These are phyloP conservation scores for Cercopithecus mona DNA, from an alignment of 2,113 vertebrate genomes.

Conservation along the genomic window DNA sequence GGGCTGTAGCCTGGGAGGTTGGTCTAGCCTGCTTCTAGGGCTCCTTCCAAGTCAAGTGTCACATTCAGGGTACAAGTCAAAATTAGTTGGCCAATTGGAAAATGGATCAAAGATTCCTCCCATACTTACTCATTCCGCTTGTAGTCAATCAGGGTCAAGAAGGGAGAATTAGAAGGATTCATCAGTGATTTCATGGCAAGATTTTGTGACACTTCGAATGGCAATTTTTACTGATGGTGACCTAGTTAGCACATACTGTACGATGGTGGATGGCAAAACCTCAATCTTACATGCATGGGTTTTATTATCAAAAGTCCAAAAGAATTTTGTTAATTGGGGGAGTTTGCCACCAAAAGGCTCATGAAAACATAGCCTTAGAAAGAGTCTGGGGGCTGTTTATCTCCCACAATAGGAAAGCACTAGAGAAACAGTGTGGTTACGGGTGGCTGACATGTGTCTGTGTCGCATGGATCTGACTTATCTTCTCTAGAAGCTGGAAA, in stretches of 20 bases:
- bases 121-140: not conserved
- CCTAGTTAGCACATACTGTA: rapidly evolving
- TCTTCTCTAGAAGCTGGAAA: not conserved
- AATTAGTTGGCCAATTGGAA: not conserved
- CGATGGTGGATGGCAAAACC: not conserved
- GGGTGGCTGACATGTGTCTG: not conserved
- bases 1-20: not conserved
- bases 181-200: not conserved
- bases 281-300: not conserved
- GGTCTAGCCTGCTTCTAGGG: not conserved
- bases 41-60: not conserved
- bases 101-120: not conserved
- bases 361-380: not conserved
- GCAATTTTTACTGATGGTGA: not conserved
- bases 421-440: not conserved
- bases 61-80: not conserved
- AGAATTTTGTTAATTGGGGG: not conserved
- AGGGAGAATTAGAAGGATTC: not conserved
- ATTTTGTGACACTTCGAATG: not conserved
- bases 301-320: not conserved
- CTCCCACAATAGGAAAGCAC: not conserved
- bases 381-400: not conserved
- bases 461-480: not conserved
- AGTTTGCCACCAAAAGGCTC: not conserved
- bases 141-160: not conserved